Percentiles rank a stretch among this genome's conserved stretches.
These are phyloP conservation scores for Notarius quadriscutis DNA, from an alignment of 2,113 vertebrate genomes.

Conservation along the genomic window DNA sequence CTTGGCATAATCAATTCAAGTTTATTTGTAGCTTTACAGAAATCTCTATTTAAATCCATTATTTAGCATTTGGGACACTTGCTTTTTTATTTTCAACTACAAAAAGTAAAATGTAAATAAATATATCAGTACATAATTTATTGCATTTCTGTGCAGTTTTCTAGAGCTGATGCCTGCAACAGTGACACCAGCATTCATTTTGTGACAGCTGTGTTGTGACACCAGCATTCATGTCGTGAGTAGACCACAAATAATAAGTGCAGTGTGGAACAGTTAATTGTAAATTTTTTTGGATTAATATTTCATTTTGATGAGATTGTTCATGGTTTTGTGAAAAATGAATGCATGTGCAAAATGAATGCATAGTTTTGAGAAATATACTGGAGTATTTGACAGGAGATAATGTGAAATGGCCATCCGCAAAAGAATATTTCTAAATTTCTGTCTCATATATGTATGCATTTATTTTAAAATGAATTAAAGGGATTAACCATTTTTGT, in stretches of 20 bases:
- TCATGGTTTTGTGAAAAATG: background rate
- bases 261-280: background rate
- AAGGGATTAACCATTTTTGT: constrained; percentile 13
- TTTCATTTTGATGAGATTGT: constrained; percentile 2
- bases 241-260: background rate
- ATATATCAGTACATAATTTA: background rate
- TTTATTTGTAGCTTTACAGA: background rate
- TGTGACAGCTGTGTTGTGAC: background rate
- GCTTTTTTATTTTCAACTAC: background rate
- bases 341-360: background rate
- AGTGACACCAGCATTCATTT: background rate
- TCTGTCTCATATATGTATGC: background rate
- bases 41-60: background rate
- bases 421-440: background rate
- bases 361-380: background rate
- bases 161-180: background rate
- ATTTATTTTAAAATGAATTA: constrained; percentile 17
- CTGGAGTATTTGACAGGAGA: background rate
- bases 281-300: background rate
- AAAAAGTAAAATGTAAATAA: background rate
- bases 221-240: too few relatives aligned
- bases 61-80: background rate
- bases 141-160: background rate
- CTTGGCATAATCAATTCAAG: background rate
- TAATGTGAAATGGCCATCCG: background rate